Percentiles rank a stretch among this genome's conserved stretches.
These are phyloP conservation scores for Rhamphomyia laevipes DNA, from an alignment of 2,888 invertebrate species.

Conservation along the genomic window DNA sequence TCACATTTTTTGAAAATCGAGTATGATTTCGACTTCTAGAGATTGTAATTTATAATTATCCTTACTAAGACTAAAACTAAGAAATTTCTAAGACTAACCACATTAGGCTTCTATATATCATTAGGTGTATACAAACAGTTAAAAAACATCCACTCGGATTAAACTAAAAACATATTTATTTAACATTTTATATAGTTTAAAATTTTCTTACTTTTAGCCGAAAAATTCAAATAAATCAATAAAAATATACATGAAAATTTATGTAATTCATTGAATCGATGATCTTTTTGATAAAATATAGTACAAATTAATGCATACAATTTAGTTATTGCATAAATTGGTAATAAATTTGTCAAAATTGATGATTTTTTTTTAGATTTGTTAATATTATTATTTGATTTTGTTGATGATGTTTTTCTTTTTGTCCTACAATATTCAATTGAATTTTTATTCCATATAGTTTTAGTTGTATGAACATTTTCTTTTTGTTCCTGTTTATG, in stretches of 20 bases:
- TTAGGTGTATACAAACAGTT: no score
- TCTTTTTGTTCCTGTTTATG: neutral
- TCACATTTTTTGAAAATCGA: no score
- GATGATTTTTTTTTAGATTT: neutral
- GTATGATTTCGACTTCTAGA: no score
- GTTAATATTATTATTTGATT: neutral
- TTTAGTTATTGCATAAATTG: neutral
- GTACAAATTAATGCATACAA: neutral
- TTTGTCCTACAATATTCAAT: no score
- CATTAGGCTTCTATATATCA: no score
- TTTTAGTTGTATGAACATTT: no score
- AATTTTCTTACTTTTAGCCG: slow-evolving; percentile 36
- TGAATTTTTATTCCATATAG: no score
- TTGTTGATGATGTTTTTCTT: slow-evolving; percentile 8
- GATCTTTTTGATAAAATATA: slow-evolving; percentile 11
- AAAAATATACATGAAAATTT: slow-evolving; percentile 39
- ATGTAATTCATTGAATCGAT: slow-evolving; percentile 31
- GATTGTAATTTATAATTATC: no score
- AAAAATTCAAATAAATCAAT: slow-evolving; percentile 38
- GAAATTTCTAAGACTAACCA: no score
- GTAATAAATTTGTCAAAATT: neutral
- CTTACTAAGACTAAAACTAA: no score
- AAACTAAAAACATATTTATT: no score
- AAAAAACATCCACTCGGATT: no score
- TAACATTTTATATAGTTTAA: neutral